phyloP scores from a whole-genome alignment of 2,113 vertebrate species.

The Heptranchias perlo region DNA sequence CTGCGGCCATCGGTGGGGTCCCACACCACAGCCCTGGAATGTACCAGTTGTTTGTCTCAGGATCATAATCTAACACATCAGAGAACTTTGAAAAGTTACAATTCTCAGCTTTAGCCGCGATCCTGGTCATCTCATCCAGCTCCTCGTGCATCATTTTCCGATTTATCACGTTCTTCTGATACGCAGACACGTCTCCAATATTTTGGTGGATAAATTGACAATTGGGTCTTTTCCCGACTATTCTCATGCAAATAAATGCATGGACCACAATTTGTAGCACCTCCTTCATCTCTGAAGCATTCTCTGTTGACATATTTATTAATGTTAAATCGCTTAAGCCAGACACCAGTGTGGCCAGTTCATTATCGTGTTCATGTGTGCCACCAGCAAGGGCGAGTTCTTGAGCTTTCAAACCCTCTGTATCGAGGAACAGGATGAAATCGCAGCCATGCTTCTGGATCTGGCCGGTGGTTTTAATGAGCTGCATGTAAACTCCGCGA shows the following conservation, averaged over 20 bases:
- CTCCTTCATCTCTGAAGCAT: background rate
- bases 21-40: constrained; percentile 24
- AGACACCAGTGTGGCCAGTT: background rate
- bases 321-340: background rate
- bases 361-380: constrained; percentile 14
- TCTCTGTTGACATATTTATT: background rate
- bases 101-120: background rate
- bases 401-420: background rate
- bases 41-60: constrained; percentile 24
- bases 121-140: background rate
- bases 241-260: background rate
- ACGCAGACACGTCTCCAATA: background rate
- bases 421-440: background rate
- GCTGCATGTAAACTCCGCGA: background rate
- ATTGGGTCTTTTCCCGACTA: background rate
- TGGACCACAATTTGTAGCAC: constrained; percentile 16
- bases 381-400: background rate
- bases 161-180: background rate
- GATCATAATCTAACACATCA: background rate
- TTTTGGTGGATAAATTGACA: constrained; percentile 17
- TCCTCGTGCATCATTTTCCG: background rate
- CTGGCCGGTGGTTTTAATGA: background rate
- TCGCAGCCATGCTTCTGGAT: background rate
- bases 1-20: background rate
- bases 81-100: background rate